A percentile compares a stretch with the other conserved stretches of the same genome.
phyloP scores from a whole-genome alignment of 2,888 invertebrate genomes.

The Drosophila kanekoi region DNA sequence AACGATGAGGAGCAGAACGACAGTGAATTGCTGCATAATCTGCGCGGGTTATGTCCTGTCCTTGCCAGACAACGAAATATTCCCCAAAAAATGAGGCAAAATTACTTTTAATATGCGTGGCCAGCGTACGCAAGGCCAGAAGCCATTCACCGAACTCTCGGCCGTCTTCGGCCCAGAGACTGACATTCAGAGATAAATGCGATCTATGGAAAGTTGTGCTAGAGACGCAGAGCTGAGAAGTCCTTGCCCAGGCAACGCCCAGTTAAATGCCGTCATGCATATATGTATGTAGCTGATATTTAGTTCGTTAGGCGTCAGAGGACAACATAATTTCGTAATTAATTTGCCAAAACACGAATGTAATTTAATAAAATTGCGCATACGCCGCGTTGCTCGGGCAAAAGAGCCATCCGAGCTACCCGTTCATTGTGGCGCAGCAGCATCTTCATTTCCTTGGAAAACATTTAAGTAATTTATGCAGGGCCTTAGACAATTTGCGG shows the following conservation, averaged over 20 bases:
- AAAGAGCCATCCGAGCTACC: constrained; percentile 2
- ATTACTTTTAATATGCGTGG: constrained; percentile 75
- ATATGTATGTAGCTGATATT: constrained; percentile 27
- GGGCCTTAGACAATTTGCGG: constrained; percentile 69
- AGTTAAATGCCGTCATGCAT: constrained; percentile 7
- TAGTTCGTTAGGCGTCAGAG: constrained; percentile 68
- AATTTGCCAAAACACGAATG: constrained; percentile 83
- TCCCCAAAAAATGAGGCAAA: constrained; percentile 72
- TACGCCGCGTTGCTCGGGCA: constrained; percentile 62
- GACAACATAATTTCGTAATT: constrained; percentile 82
- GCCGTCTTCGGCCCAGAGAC: constrained; percentile 30
- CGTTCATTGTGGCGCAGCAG: constrained; percentile 41
- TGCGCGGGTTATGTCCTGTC: constrained; percentile 54
- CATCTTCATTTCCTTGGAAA: constrained; percentile 62
- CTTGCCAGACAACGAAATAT: constrained; percentile 65
- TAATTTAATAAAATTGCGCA: constrained; percentile 81
- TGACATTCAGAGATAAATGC: constrained; percentile 73
- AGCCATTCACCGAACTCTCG: constrained; percentile 3
- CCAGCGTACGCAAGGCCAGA: constrained; percentile 18
- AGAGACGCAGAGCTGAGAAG: constrained; percentile 20
- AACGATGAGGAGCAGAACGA: constrained; percentile 16
- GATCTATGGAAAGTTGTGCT: constrained; percentile 51
- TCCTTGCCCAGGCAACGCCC: constrained; percentile 26
- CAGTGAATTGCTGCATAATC: constrained; percentile 77
- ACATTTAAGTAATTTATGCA: constrained; percentile 80